Conservation (phyloP, 2,797 vertebrate genomes). For the Sebastes alutus region DNA sequence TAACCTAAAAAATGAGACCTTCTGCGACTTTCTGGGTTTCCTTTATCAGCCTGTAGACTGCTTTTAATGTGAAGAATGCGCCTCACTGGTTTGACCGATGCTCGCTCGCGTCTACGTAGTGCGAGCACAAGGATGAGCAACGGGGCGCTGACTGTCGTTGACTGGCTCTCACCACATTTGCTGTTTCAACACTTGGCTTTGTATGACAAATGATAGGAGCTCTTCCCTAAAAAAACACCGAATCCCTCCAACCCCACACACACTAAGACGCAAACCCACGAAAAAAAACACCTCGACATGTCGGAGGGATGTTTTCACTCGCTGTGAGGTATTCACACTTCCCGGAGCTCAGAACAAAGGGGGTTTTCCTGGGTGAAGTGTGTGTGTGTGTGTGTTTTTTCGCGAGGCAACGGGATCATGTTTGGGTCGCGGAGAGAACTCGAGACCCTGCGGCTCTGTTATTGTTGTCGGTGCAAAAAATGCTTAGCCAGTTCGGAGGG, state of each 20-base stretch:
- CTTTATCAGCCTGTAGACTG: too few species aligned
- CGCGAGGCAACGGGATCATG: conserved; percentile 30
- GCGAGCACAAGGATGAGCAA: too few species aligned
- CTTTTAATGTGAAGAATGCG: too few species aligned
- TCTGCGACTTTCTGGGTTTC: too few species aligned
- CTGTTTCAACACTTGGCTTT: conserved; percentile 27
- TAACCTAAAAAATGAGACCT: too few species aligned
- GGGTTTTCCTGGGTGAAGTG: conserved; percentile 40
- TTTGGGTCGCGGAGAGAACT: conserved; percentile 46
- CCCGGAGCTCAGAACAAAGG: conserved; percentile 33
- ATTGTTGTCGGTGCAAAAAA: conserved; percentile 42
- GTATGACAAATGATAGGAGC: conserved; percentile 21
- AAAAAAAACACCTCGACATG: conserved; percentile 24
- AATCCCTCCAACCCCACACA: not conserved
- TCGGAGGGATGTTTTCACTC: conserved; percentile 35
- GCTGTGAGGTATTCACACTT: conserved; percentile 38
- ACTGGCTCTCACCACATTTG: conserved; percentile 11
- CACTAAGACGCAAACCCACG: not conserved
- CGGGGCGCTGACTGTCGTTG: too few species aligned
- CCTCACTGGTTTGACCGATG: too few species aligned
- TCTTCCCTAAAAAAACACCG: not conserved
- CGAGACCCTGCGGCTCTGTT: conserved; percentile 39
- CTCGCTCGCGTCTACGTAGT: too few species aligned
- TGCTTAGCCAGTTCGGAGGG: conserved; percentile 43
- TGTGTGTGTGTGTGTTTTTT: conserved; percentile 15